Evolutionary conservation across 2,797 vertebrate species (phyloP).

Genomic region (Aldrovandia affinis): DNA sequence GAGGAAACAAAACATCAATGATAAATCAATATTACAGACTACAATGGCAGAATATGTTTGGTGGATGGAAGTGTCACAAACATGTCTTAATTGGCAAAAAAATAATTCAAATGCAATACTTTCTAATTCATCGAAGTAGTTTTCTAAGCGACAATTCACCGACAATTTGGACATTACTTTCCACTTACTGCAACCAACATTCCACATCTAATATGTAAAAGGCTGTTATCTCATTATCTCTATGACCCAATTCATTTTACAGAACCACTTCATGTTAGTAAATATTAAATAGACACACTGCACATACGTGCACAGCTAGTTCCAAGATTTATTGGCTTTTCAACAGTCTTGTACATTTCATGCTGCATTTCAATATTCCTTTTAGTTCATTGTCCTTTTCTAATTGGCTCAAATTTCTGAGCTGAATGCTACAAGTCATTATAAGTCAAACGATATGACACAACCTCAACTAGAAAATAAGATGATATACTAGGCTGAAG

Average conservation of each 20-base stretch:
- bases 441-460: constrained; percentile 2
- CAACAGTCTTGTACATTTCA: not conserved
- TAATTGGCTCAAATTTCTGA: not conserved
- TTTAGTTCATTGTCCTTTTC: too few relatives aligned
- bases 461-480: not conserved
- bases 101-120: too few relatives aligned
- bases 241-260: not conserved
- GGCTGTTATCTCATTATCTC: not conserved
- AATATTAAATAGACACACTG: not conserved
- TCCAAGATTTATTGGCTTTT: not conserved
- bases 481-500: not conserved
- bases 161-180: not conserved
- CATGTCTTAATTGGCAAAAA: not conserved
- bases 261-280: too few relatives aligned
- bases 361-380: not conserved
- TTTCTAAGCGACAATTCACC: not conserved
- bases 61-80: not conserved
- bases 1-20: constrained; percentile 33
- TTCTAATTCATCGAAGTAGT: too few relatives aligned
- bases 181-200: not conserved
- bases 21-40: constrained; percentile 8
- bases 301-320: not conserved
- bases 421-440: not conserved
- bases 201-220: not conserved
- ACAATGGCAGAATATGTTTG: not conserved